These are phyloP conservation scores for Platypus cylindrus DNA, from an alignment of 2,888 invertebrate species.

Conservation along the genomic window DNA sequence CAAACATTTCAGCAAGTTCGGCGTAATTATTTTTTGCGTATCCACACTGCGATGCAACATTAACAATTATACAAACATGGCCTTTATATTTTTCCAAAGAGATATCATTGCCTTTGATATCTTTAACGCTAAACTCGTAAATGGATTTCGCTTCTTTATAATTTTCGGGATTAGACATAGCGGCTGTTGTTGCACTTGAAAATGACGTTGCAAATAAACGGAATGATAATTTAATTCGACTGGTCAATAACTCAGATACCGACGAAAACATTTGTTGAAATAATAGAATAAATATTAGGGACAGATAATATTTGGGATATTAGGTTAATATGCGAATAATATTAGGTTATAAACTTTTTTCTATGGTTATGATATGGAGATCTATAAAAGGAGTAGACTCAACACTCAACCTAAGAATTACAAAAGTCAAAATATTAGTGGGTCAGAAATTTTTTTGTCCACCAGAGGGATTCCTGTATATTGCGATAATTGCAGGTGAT, in stretches of 20 bases:
- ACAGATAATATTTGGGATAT: too few species aligned
- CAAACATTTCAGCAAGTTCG: slow-evolving; percentile 63
- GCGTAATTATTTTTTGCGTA: slow-evolving; percentile 72
- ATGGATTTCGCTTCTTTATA: slow-evolving; percentile 59
- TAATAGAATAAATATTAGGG: too few species aligned
- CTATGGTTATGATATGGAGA: too few species aligned
- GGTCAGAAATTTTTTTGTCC: too few species aligned
- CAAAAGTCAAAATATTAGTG: too few species aligned
- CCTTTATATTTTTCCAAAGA: slow-evolving; percentile 68
- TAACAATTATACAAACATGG: slow-evolving; percentile 72
- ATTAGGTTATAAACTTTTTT: too few species aligned
- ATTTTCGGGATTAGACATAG: slow-evolving; percentile 32
- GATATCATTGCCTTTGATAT: slow-evolving; percentile 71
- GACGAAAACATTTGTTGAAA: slow-evolving; percentile 9
- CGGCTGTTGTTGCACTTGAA: slow-evolving; percentile 7
- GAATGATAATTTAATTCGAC: slow-evolving; percentile 7
- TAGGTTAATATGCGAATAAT: too few species aligned
- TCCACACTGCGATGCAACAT: slow-evolving; percentile 81
- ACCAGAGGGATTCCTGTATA: too few species aligned
- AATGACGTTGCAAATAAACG: slow-evolving; percentile 7
- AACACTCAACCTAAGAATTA: too few species aligned
- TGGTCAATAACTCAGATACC: slow-evolving; percentile 4
- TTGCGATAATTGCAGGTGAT: too few species aligned
- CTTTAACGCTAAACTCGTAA: slow-evolving; percentile 67
- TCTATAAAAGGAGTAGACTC: too few species aligned